Evolutionary conservation across 1,140 invertebrate genomes (phyloP), one percentile per base, ranked within the genome.

Genomic region (Tetragonula clypearis): DNA sequence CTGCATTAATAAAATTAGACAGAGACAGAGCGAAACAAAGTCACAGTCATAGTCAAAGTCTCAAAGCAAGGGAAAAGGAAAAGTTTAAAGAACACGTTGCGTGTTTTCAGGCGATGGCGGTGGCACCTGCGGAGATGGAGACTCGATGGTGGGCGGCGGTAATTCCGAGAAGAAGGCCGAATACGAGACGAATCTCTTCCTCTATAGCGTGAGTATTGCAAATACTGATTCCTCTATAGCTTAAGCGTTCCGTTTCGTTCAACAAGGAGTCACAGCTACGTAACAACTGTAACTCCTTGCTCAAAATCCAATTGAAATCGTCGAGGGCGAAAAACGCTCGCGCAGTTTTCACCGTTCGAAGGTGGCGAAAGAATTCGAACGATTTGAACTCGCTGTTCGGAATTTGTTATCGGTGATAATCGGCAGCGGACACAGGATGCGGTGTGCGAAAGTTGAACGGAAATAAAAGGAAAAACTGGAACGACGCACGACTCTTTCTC

Each of bases 131-230:
- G 94, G 95, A 74, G 96, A 97, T 92, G 96, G 96, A 77, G 95
- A 96, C 90, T 95, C 96, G 17, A 96, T 96, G 89, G 95, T 95
- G 68, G 92, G 92, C 17, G 84, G 90, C 53, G 94, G 94, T 69
- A 95, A 96, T 89, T 95, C 95, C 79, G 96, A 97, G 82, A 96
- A 96, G 90, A 95, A 95, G 89, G 95, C 95, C 19, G 96, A 96
- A 81, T 97, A 97, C 93, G 96, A 97, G 88, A 97, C 96, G 84
- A 97, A 97, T 94, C 95, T 97, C 76, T 97, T 97, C 93, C 96
- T 97, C 53, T 97, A 97, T 90, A 96, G 95, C 93, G 96, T 97
- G 93, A 96, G 96, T 96, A 35, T 35, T 1, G 35, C 35, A 87
- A 35, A 58, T n/a, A 58, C 8, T 0, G 30, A 30, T 97, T 97